phyloP scores from a whole-genome alignment of 1,140 invertebrate species.

The Trachymyrmex septentrionalis region DNA sequence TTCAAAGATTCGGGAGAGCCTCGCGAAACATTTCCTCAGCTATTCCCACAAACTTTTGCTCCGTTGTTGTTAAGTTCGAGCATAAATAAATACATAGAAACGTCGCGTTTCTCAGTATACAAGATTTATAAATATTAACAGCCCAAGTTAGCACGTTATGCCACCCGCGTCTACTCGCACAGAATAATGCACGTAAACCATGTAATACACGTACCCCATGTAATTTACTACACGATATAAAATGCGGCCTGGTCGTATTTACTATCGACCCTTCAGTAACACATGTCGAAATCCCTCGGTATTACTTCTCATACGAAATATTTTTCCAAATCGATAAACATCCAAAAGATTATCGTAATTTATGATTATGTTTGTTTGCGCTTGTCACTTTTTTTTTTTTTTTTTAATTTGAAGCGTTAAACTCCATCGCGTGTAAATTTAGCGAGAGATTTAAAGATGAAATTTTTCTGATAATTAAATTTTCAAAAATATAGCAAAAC shows the following conservation, averaged over 20 bases:
- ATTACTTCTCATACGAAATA: neutral
- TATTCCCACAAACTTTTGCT: neutral
- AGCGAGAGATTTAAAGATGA: neutral
- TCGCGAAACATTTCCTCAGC: conserved; percentile 15
- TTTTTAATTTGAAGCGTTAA: neutral
- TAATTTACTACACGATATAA: conserved; percentile 41
- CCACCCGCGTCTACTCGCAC: conserved; percentile 24
- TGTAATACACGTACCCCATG: neutral
- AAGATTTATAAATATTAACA: conserved; percentile 63
- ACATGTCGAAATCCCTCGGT: neutral
- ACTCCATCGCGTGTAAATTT: neutral
- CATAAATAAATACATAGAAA: conserved; percentile 45
- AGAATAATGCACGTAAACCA: conserved; percentile 19
- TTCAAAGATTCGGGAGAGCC: neutral
- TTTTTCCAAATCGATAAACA: conserved; percentile 9
- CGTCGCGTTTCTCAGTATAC: conserved; percentile 18
- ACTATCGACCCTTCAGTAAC: conserved; percentile 1
- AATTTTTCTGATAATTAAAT: neutral
- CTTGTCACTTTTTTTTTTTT: neutral
- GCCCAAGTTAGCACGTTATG: conserved; percentile 48
- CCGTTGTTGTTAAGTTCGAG: conserved; percentile 42
- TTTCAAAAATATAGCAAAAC: neutral
- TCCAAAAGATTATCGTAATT: conserved; percentile 2
- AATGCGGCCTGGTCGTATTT: conserved; percentile 10
- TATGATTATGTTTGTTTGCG: neutral